These are phyloP conservation scores for Bombus impatiens DNA, from an alignment of 1,140 invertebrate genomes.

Conservation along the genomic window DNA sequence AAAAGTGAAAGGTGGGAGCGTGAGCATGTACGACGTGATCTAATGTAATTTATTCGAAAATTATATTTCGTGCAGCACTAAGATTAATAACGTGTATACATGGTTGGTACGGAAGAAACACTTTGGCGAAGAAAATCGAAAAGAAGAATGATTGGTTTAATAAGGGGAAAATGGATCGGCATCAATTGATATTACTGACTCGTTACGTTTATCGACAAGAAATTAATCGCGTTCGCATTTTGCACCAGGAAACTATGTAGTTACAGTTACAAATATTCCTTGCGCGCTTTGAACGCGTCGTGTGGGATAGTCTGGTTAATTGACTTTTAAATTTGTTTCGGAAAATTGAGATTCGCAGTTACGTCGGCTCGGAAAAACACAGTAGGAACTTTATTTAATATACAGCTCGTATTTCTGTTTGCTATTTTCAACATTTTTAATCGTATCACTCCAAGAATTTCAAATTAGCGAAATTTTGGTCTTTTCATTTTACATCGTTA, in stretches of 20 bases:
- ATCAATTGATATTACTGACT: neutral
- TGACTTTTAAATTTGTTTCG: constrained; percentile 43
- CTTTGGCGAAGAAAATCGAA: neutral
- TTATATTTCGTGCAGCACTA: too few relatives aligned
- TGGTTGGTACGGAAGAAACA: neutral
- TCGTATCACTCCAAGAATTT: neutral
- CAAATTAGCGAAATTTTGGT: neutral
- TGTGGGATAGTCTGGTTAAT: constrained; percentile 19
- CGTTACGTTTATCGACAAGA: constrained; percentile 4
- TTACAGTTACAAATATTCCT: constrained; percentile 34
- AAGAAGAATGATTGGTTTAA: neutral
- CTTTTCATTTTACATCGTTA: neutral
- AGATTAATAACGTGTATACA: neutral
- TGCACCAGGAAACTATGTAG: neutral
- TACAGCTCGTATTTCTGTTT: neutral
- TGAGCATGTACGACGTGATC: neutral
- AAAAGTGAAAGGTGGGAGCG: constrained; percentile 38
- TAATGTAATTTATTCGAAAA: constrained; percentile 1
- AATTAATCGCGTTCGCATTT: constrained; percentile 8
- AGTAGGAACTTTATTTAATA: constrained; percentile 4
- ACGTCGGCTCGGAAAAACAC: constrained; percentile 2
- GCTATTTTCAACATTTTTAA: neutral
- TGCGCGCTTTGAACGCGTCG: constrained; percentile 31
- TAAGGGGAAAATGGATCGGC: neutral
- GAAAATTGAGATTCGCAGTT: constrained; percentile 30